Evolutionary conservation across 2,888 invertebrate species (phyloP).

Genomic region (Schizaphis graminum): DNA sequence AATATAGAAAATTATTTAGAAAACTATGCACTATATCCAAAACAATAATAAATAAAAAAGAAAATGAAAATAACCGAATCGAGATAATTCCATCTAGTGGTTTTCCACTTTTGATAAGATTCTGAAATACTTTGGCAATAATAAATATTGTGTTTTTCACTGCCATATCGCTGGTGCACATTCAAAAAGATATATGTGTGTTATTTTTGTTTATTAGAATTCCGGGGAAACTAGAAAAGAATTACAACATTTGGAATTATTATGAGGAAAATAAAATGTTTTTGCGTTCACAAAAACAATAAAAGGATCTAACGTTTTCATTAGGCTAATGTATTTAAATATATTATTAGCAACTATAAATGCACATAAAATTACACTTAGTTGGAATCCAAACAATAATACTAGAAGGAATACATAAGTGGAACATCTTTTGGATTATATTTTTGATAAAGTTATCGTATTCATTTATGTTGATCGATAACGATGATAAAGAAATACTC

Average conservation of each 20-base stretch:
- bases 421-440: background rate
- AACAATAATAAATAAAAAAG: background rate
- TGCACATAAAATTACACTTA: conserved; percentile 24
- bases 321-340: conserved; percentile 28
- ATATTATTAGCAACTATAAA: conserved; percentile 18
- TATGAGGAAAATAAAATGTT: conserved; percentile 24
- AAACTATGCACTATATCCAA: background rate
- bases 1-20: background rate
- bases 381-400: background rate
- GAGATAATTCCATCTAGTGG: background rate
- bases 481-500: background rate
- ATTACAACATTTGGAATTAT: background rate
- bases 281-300: conserved; percentile 4
- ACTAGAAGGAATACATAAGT: conserved; percentile 4
- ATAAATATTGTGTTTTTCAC: background rate
- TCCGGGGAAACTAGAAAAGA: background rate
- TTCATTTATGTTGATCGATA: background rate
- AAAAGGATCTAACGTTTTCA: background rate
- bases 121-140: background rate
- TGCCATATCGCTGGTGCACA: background rate
- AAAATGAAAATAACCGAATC: background rate
- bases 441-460: background rate
- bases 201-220: background rate
- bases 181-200: background rate
- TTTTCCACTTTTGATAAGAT: background rate